Conservation (phyloP, 2,797 vertebrate genomes). For the Bryconaethiops microstoma region DNA sequence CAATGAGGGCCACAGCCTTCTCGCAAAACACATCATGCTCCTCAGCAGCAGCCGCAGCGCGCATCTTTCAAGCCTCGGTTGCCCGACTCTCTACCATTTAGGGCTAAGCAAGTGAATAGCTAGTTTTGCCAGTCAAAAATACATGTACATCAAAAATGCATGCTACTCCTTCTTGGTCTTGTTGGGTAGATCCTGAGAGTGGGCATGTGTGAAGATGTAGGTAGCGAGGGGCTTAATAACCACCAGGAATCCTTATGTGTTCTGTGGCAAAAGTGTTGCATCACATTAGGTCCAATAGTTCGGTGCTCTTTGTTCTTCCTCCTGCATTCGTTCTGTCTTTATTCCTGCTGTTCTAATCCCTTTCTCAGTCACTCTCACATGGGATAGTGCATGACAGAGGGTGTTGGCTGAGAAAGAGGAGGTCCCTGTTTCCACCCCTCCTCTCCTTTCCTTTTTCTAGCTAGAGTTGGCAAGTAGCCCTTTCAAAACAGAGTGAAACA, state of each 20-base stretch:
- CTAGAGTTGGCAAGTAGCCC: conserved; percentile 3
- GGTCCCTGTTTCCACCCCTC: conserved; percentile 34
- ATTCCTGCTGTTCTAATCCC: conserved; percentile 30
- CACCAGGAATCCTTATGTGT: conserved; percentile 44
- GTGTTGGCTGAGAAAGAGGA: conserved; percentile 21
- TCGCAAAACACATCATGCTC: conserved; percentile 70
- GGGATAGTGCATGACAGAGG: conserved; percentile 14
- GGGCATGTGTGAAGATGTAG: conserved; percentile 3
- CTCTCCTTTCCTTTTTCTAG: conserved; percentile 9
- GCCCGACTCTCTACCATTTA: conserved; percentile 34
- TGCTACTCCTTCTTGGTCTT: conserved; percentile 31
- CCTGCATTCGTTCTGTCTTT: conserved; percentile 31
- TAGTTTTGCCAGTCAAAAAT: too few species aligned
- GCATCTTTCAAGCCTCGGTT: conserved; percentile 64
- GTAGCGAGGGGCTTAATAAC: conserved; percentile 44
- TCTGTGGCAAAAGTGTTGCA: conserved; percentile 34
- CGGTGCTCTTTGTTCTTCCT: conserved; percentile 27
- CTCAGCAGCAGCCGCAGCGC: conserved; percentile 54
- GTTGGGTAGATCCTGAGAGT: conserved; percentile 21
- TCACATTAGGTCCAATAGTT: conserved; percentile 22
- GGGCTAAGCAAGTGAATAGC: conserved; percentile 11
- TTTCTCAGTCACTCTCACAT: conserved; percentile 30
- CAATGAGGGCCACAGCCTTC: conserved; percentile 75
- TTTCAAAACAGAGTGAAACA: background rate
- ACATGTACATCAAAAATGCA: conserved; percentile 47